Conservation (phyloP, 2,113 vertebrate species). For the Buteo buteo region DNA sequence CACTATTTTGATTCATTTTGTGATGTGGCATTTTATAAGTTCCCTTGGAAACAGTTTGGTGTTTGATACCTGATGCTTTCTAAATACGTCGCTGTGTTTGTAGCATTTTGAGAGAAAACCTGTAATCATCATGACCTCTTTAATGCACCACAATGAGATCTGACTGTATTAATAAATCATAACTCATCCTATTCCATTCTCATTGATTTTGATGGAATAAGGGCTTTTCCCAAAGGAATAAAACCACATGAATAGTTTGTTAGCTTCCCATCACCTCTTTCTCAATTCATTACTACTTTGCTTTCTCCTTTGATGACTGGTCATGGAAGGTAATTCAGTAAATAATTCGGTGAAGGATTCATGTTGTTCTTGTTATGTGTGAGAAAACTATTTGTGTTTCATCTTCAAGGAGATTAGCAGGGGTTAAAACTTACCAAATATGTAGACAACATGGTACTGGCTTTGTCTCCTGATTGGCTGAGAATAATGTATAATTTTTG, state of each 20-base stretch:
- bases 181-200: conserved; percentile 28
- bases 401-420: background rate
- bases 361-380: background rate
- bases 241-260: background rate
- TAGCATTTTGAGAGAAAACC: background rate
- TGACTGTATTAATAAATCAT: conserved; percentile 58
- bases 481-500: background rate
- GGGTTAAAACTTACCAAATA: background rate
- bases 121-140: conserved; percentile 1
- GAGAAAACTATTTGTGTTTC: background rate
- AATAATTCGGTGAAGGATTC: conserved; percentile 6
- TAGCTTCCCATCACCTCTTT: conserved; percentile 28
- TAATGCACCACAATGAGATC: conserved; percentile 12
- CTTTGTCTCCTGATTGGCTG: background rate
- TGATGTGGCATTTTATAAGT: background rate
- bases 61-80: conserved; percentile 26
- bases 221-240: conserved; percentile 27
- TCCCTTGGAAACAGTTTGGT: conserved; percentile 1
- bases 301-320: background rate
- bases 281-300: conserved; percentile 25
- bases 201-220: conserved; percentile 33
- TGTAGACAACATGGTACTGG: background rate
- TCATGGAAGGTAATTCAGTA: background rate
- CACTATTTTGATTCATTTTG: background rate
- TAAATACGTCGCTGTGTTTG: background rate